phyloP scores from a whole-genome alignment of 2,797 vertebrate genomes.

The Vultur gryphus region DNA sequence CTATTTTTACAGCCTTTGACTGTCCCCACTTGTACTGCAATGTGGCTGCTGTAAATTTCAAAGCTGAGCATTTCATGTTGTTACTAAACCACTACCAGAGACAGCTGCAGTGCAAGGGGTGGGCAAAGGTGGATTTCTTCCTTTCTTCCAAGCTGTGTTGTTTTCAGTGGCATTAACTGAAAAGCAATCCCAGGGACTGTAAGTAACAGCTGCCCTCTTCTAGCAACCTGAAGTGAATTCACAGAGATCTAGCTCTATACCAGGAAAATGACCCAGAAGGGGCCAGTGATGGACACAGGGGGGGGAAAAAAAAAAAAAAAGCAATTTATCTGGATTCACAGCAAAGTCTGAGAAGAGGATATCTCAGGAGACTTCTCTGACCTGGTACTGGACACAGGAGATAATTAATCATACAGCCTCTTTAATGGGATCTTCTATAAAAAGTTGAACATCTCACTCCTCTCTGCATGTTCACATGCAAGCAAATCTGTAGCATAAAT shows the following conservation, averaged over 20 bases:
- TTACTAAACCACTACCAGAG: not conserved
- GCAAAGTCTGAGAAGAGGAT: not conserved
- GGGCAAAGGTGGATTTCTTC: not conserved
- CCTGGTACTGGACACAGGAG: not conserved
- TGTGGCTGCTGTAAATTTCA: not conserved
- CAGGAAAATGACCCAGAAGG: not conserved
- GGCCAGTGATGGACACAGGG: too few relatives aligned
- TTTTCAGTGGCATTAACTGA: not conserved
- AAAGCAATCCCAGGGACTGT: not conserved
- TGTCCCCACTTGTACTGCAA: not conserved
- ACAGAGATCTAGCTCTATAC: not conserved
- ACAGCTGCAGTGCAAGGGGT: not conserved
- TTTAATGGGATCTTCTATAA: not conserved
- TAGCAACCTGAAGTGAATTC: not conserved
- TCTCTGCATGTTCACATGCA: not conserved
- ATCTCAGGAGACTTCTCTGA: not conserved
- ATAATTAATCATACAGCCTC: not conserved
- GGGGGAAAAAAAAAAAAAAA: too few relatives aligned
- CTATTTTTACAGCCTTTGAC: not conserved
- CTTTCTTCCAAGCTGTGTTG: not conserved
- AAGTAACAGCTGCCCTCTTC: not conserved
- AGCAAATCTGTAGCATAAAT: not conserved
- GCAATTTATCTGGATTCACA: not conserved
- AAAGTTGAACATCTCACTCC: not conserved
- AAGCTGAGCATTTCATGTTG: not conserved